phyloP scores from a whole-genome alignment of 2,888 invertebrate genomes.

The Ormyrus rosae region DNA sequence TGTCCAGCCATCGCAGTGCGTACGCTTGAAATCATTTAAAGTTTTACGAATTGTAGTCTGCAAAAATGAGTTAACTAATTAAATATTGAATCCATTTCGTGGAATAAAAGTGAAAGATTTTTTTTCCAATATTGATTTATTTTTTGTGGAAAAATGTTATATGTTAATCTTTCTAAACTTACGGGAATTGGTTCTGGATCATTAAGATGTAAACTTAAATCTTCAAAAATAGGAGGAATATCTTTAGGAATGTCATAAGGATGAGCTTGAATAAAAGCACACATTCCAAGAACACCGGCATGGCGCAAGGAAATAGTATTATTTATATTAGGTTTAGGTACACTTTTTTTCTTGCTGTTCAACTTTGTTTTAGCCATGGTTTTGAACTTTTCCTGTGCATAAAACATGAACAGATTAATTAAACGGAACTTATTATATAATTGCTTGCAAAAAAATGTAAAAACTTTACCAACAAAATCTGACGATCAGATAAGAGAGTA shows the following conservation, averaged over 20 bases:
- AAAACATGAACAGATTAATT: background rate
- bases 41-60: conserved; percentile 90
- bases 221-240: conserved; percentile 86
- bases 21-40: conserved; percentile 91
- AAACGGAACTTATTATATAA: background rate
- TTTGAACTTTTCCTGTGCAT: conserved; percentile 78
- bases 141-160: background rate
- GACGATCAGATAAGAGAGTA: conserved; percentile 82
- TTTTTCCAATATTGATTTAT: background rate
- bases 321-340: conserved; percentile 53
- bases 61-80: background rate
- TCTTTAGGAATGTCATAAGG: conserved; percentile 91
- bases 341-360: conserved; percentile 62
- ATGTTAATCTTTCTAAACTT: conserved; percentile 66
- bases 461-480: conserved; percentile 78
- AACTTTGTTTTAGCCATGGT: conserved; percentile 77
- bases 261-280: conserved; percentile 90
- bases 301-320: conserved; percentile 80
- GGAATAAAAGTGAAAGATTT: background rate
- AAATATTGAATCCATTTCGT: background rate
- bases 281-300: conserved; percentile 92
- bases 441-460: background rate
- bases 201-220: conserved; percentile 88
- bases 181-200: conserved; percentile 94
- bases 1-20: conserved; percentile 95